Base-by-base conservation (phyloP, 2,113 vertebrate genomes). In the Lophura nycthemera region DNA sequence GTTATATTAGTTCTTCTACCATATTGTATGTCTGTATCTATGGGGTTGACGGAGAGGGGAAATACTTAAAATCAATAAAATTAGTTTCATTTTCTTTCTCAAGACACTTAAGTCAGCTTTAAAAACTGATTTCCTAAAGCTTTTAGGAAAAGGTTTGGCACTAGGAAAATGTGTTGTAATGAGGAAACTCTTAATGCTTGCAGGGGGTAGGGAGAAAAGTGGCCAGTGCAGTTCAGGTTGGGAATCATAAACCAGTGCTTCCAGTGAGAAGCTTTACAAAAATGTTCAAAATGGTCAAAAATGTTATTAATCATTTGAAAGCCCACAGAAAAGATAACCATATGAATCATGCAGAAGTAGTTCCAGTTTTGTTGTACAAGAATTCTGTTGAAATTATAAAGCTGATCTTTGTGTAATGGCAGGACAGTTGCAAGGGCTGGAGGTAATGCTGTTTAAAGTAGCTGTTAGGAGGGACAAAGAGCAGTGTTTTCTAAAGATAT, bases 231-330 rank as follows among this genome's bases (percentile, higher is more conserved):
- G 6, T 64, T 74, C 38, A 77, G 27, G 4, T 11, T 30, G 6
- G 8, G 8, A 83, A 30, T 66, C 4, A 3, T 25, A 50, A 88
- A 38, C 8, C 4, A 42, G 7, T 38, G 12, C 2, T 71, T 92
- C 36, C 14, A 52, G 9, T 48, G 27, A 87, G 6, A 69, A 11
- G 5, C 66, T 84, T 14, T 78, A 32, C 3, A 38, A 38, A 38
- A 38, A 36, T 38, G 38, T 38, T 38, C 38, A 38, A 38, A 38
- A 65, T 65, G 1, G 19, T 50, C 19, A 86, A n/a, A 15, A 34
- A 48, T n/a, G 18, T 47, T 40, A 29, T 74, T 77, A 86, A 63
- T 82, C 5, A 40, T 6, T 61, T 0, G 0, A 52, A n/a, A 67
- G 17, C 12, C 24, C 56, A 34, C 11, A 27, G 48, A 30, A 18